Base-by-base conservation (phyloP, 1,140 invertebrate genomes). In the Melitaea cinxia region DNA sequence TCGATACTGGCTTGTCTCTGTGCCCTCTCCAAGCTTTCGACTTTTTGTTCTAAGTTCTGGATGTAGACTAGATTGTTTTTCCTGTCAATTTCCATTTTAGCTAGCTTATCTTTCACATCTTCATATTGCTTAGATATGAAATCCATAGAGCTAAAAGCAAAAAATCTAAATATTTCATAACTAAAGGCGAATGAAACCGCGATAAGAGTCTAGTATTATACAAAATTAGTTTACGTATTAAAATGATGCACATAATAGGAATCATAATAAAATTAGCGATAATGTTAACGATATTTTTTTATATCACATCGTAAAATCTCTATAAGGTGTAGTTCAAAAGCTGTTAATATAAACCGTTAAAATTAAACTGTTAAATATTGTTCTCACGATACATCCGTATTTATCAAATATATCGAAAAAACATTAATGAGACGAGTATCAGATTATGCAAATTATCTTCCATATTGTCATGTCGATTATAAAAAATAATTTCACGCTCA, bases 201-300 rank as follows among this genome's bases (percentile, higher is more conserved):
- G n/a, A n/a, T n/a, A n/a, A n/a, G n/a, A n/a, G n/a, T n/a, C n/a
- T n/a, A n/a, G n/a, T n/a, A n/a, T n/a, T n/a, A n/a, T n/a, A 2
- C 21, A 23, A 23, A 21, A 47, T 23, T 47, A 12, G 42, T 19
- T 10, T 9, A 19, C 19, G 10, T 23, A 47, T 47, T 47, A 23
- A 9, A 9, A 23, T 12, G 19, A 47, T 21, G n/a, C 1, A 47
- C 19, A 47, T 47, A 47, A 21, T 23, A 21, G 19, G 19, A 9
- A 47, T 47, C 15, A 19, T 47, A 21, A 47, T 47, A 47, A 47
- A 47, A 47, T 47, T 47, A 47, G 42, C 10, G 39, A 45, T 45
- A 45, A 19, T 45, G 19, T 19, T 37, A 14, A 14, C 12, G n/a
- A n/a, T 37, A 2, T n/a, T 37, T n/a, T 4, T n/a, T 37, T 37